Evolutionary conservation across 1,140 invertebrate genomes (phyloP).

Genomic region (Bombus pyrosoma): DNA sequence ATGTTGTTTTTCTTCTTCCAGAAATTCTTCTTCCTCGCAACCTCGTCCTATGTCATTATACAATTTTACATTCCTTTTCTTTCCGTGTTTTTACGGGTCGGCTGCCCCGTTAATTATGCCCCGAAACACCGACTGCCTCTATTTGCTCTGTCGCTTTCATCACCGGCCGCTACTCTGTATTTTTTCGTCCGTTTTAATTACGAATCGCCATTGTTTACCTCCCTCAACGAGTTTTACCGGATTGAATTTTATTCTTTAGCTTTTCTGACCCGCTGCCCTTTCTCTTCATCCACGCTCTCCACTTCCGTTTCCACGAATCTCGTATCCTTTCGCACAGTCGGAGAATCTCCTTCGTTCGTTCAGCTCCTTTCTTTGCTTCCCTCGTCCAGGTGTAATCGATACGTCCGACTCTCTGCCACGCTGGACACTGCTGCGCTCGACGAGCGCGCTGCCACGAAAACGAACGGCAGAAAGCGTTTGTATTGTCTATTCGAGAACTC

Average conservation of each 20-base stretch:
- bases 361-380: not conserved
- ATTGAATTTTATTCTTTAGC: constrained; percentile 43
- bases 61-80: constrained; percentile 20
- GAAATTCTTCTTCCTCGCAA: not conserved
- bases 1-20: not conserved
- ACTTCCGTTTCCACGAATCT: no score
- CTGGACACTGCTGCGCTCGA: not conserved
- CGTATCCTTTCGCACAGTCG: no score
- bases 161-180: constrained; percentile 1
- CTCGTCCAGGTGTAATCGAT: constrained; percentile 33
- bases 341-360: not conserved
- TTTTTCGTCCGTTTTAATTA: constrained; percentile 49
- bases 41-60: constrained; percentile 11
- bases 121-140: not conserved
- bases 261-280: not conserved
- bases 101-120: constrained; percentile 29
- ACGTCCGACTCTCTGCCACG: constrained; percentile 1
- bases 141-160: constrained; percentile 35
- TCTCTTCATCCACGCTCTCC: not conserved
- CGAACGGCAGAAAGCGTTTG: not conserved
- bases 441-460: not conserved
- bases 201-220: constrained; percentile 41
- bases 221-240: constrained; percentile 1
- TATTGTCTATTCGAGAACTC: constrained; percentile 14
- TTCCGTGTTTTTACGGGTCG: not conserved